Percentiles rank a stretch among this genome's conserved stretches.
These are phyloP conservation scores for Syngnathus rostellatus DNA, from an alignment of 2,797 vertebrate genomes.

Conservation along the genomic window DNA sequence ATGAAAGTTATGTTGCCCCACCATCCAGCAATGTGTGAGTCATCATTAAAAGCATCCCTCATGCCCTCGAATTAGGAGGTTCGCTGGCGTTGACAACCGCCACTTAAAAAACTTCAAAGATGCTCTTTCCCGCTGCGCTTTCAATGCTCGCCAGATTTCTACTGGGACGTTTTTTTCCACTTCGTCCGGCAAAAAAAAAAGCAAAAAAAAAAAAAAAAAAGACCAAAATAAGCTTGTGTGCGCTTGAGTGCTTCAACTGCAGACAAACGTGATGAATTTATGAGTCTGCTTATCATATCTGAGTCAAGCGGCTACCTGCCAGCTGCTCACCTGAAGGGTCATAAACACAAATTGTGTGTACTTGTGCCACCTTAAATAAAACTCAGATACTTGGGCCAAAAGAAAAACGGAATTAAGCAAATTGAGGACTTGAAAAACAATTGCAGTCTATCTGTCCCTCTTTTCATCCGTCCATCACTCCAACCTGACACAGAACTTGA, in stretches of 20 bases:
- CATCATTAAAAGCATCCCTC: constrained; percentile 10
- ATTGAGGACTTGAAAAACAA: too few relatives aligned
- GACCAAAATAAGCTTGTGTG: constrained; percentile 29
- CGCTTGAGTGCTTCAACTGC: constrained; percentile 10
- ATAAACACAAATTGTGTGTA: background rate
- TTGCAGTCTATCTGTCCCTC: background rate
- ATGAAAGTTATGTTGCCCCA: constrained; percentile 33
- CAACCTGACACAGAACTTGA: background rate
- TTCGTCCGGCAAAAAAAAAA: background rate
- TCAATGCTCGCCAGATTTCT: constrained; percentile 28
- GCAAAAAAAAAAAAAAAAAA: constrained; percentile 11
- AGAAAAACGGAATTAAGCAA: too few relatives aligned
- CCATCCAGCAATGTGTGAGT: background rate
- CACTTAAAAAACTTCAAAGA: constrained; percentile 55
- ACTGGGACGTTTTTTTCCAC: constrained; percentile 16
- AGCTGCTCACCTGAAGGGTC: constrained; percentile 36
- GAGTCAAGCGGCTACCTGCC: constrained; percentile 42
- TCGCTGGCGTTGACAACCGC: constrained; percentile 45
- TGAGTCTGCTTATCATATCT: constrained; percentile 27
- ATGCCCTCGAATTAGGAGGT: constrained; percentile 37
- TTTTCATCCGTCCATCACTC: background rate
- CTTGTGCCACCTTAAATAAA: background rate
- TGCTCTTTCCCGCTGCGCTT: constrained; percentile 21
- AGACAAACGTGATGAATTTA: constrained; percentile 48
- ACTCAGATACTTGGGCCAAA: background rate